Conservation (phyloP, 2,113 vertebrate genomes). For the Colaptes auratus region DNA sequence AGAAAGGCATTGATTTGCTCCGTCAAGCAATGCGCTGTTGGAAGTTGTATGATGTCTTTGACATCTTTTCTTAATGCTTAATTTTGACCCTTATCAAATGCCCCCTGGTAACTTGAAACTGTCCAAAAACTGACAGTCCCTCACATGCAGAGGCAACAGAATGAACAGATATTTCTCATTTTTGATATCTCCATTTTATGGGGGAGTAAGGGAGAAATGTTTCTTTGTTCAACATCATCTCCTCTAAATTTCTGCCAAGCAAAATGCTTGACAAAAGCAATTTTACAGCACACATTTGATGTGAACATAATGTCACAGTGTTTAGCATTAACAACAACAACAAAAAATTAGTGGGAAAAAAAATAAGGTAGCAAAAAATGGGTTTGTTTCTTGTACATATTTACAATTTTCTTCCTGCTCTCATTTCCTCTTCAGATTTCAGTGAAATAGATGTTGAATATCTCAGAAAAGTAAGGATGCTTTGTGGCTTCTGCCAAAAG, state of each 20-base stretch:
- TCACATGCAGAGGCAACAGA: neutral
- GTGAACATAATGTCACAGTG: slow-evolving; percentile 65
- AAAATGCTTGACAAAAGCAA: slow-evolving; percentile 70
- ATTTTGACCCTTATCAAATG: neutral
- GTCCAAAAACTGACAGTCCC: neutral
- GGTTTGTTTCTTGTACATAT: slow-evolving; percentile 53
- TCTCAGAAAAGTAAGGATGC: neutral
- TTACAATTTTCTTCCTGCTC: slow-evolving; percentile 32
- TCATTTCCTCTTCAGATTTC: neutral
- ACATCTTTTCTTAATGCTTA: neutral
- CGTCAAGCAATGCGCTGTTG: neutral
- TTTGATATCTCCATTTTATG: slow-evolving; percentile 43
- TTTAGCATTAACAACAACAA: slow-evolving; percentile 51
- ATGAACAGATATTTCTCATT: slow-evolving; percentile 30
- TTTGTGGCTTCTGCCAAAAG: neutral
- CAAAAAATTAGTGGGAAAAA: neutral
- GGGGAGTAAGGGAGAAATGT: slow-evolving; percentile 48
- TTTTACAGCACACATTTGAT: slow-evolving; percentile 63
- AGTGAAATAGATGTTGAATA: neutral
- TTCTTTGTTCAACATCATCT: slow-evolving; percentile 64
- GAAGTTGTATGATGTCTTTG: neutral
- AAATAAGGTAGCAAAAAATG: slow-evolving; percentile 43
- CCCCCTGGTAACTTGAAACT: slow-evolving; percentile 7
- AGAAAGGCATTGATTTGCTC: neutral
- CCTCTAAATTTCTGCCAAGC: slow-evolving; percentile 62